Conservation (phyloP, 1,140 invertebrate genomes). For the Brachionus manjavacas region DNA sequence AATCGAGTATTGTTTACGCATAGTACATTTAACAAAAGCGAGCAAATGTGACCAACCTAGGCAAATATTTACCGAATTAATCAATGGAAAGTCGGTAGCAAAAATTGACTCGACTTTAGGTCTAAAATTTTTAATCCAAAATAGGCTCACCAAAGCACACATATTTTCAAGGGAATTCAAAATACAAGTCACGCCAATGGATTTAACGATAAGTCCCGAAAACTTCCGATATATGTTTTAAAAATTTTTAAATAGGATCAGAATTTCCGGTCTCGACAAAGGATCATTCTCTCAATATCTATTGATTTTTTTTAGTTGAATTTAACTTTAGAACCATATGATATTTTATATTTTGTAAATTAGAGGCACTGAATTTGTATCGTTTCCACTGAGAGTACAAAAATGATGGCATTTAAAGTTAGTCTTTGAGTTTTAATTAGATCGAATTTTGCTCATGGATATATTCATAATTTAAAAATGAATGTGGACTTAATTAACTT, state of each 20-base stretch:
- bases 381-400: neutral
- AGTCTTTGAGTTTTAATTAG: neutral
- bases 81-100: neutral
- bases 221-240: neutral
- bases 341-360: neutral
- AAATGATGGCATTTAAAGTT: conserved; percentile 42
- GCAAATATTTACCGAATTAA: neutral
- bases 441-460: neutral
- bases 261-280: neutral
- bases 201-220: neutral
- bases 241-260: neutral
- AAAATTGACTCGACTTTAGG: neutral
- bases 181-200: neutral
- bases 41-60: neutral
- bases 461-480: neutral
- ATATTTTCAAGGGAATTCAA: neutral
- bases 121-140: neutral
- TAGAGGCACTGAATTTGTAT: neutral
- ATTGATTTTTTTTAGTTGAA: neutral
- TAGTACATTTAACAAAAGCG: neutral
- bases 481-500: neutral
- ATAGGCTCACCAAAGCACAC: neutral
- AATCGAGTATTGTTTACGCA: neutral
- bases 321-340: conserved; percentile 3
- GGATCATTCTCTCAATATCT: neutral